Conservation (phyloP, 2,888 invertebrate species). For the Aleiodes alternator region DNA sequence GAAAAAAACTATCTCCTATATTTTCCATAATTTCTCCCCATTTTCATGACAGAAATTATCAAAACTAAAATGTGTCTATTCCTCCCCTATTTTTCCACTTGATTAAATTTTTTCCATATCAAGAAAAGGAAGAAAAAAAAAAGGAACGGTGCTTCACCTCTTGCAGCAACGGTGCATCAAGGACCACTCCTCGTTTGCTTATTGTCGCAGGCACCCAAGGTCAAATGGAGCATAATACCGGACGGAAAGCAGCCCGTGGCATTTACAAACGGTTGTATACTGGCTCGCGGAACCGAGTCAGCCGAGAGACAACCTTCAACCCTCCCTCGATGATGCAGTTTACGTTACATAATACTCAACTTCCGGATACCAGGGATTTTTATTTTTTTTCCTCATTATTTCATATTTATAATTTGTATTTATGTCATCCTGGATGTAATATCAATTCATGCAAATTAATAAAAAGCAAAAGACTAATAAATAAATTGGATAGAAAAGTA, state of each 20-base stretch:
- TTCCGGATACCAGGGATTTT: conserved; percentile 29
- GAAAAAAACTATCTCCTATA: too few relatives aligned
- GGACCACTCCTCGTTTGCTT: conserved; percentile 47
- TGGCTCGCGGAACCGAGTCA: conserved; percentile 55
- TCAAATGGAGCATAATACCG: conserved; percentile 41
- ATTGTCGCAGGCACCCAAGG: conserved; percentile 52
- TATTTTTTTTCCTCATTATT: background rate
- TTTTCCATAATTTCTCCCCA: too few relatives aligned
- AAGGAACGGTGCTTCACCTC: conserved; percentile 7
- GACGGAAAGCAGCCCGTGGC: conserved; percentile 15
- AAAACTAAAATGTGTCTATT: too few relatives aligned
- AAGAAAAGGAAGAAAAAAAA: too few relatives aligned
- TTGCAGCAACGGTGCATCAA: conserved; percentile 44
- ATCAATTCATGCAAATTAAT: too few relatives aligned
- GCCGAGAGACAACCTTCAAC: conserved; percentile 53
- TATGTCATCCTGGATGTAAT: background rate
- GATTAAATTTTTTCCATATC: too few relatives aligned
- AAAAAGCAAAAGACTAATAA: too few relatives aligned
- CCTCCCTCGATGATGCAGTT: conserved; percentile 48
- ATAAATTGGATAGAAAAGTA: too few relatives aligned
- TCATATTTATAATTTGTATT: background rate
- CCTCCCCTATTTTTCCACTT: too few relatives aligned
- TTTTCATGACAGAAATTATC: too few relatives aligned
- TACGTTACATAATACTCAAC: conserved; percentile 20
- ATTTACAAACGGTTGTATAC: conserved; percentile 35